phyloP scores from a whole-genome alignment of 37 sponge, comb jelly and placozoan species.

The Aplysina aerophoba region DNA sequence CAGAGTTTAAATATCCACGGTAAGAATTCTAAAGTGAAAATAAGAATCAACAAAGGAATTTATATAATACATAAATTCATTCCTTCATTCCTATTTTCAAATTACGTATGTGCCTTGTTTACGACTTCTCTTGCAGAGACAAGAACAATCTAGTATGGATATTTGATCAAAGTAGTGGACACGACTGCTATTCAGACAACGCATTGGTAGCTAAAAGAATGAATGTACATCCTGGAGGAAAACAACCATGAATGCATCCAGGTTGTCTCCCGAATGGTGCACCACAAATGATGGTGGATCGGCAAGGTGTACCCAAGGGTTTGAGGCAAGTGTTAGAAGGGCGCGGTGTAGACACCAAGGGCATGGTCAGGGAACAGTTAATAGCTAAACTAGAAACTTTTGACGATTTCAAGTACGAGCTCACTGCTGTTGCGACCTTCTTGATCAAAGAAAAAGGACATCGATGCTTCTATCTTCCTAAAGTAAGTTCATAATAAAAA shows the following conservation, averaged over 20 bases:
- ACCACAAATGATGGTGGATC: neutral
- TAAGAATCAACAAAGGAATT: too few relatives aligned
- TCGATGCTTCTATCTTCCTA: neutral
- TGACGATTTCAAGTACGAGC: conserved; percentile 25
- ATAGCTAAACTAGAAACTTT: neutral
- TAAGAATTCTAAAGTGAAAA: too few relatives aligned
- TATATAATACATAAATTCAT: too few relatives aligned
- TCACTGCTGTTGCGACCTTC: neutral
- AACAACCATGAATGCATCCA: conserved; percentile 11
- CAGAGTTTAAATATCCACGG: conserved; percentile 34
- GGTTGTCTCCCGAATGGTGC: neutral
- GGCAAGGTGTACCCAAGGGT: conserved; percentile 16
- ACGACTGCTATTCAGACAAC: conserved; percentile 25
- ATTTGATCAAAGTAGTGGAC: conserved; percentile 39
- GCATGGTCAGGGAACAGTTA: neutral
- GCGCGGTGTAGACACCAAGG: neutral
- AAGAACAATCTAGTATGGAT: neutral
- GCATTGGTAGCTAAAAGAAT: conserved; percentile 28
- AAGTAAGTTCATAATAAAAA: too few relatives aligned
- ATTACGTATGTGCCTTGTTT: too few relatives aligned
- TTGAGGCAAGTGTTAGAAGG: neutral
- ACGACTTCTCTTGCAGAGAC: too few relatives aligned
- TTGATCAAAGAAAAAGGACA: neutral
- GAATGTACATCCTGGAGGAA: conserved; percentile 46
- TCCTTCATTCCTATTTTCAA: too few relatives aligned